Conservation (phyloP, 2,888 invertebrate species). For the Agrotis exclamationis region DNA sequence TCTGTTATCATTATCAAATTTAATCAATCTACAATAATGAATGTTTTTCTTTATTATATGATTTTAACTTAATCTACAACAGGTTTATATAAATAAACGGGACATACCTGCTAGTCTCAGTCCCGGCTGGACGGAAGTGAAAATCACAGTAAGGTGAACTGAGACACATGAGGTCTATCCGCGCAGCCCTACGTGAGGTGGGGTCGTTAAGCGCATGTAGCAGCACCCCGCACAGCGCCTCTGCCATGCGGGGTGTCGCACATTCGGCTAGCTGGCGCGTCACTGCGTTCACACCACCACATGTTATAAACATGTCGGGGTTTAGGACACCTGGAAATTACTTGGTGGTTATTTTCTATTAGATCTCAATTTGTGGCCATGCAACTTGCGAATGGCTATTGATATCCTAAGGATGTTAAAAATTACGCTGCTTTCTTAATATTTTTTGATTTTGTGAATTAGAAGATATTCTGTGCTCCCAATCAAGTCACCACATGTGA, state of each 20-base stretch:
- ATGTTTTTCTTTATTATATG: too few species aligned
- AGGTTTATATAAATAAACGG: too few species aligned
- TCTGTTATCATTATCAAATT: too few species aligned
- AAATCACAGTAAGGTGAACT: slow-evolving; percentile 98
- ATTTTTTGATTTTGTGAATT: too few species aligned
- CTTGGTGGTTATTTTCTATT: neutral
- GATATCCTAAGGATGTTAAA: too few species aligned
- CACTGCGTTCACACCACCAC: slow-evolving; percentile 96
- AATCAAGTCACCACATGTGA: too few species aligned
- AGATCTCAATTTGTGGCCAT: neutral
- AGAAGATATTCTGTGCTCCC: too few species aligned
- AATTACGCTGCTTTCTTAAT: too few species aligned
- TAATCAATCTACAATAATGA: too few species aligned
- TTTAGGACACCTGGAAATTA: slow-evolving; percentile 93
- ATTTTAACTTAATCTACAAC: neutral
- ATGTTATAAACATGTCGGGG: slow-evolving; percentile 94
- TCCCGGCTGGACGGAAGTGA: slow-evolving; percentile 94
- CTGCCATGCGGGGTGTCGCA: slow-evolving; percentile 97
- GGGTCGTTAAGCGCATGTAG: slow-evolving; percentile 97
- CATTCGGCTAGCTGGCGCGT: slow-evolving; percentile 96
- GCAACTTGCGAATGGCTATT: neutral
- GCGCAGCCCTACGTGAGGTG: slow-evolving; percentile 93
- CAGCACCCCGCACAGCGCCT: slow-evolving; percentile 97
- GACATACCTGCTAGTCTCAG: slow-evolving; percentile 93
- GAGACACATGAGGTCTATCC: slow-evolving; percentile 96